Percentiles rank a stretch among this genome's conserved stretches.
These are phyloP conservation scores for Bellardia bayeri DNA, from an alignment of 2,888 invertebrate species.

Conservation along the genomic window DNA sequence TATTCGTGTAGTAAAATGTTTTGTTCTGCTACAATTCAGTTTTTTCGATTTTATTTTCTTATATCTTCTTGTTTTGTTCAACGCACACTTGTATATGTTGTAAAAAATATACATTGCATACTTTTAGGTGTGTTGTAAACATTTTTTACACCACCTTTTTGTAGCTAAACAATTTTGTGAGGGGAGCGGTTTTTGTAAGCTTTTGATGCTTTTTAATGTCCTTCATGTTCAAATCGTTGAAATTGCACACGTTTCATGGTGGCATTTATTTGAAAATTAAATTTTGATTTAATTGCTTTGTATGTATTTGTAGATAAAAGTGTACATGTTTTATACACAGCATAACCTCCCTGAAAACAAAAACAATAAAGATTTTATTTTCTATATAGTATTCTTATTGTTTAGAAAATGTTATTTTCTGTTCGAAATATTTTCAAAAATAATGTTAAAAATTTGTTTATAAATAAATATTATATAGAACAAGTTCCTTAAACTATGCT, in stretches of 20 bases:
- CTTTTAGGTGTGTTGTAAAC: constrained; percentile 65
- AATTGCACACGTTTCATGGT: constrained; percentile 59
- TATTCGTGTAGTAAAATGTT: constrained; percentile 27
- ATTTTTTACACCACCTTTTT: constrained; percentile 52
- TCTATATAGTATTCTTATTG: not conserved
- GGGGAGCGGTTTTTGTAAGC: not conserved
- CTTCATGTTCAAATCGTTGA: constrained; percentile 42
- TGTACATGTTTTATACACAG: not conserved
- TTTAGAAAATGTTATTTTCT: not conserved
- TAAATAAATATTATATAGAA: too few species aligned
- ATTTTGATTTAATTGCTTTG: constrained; percentile 70
- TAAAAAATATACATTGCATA: constrained; percentile 63
- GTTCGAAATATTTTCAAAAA: not conserved
- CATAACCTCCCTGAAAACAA: not conserved
- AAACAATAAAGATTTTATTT: not conserved
- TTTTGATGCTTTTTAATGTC: constrained; percentile 36
- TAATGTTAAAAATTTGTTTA: not conserved
- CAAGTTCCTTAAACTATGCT: not conserved
- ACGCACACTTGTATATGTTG: constrained; percentile 8
- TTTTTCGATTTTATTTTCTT: constrained; percentile 36
- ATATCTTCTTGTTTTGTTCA: not conserved
- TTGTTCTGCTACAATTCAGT: not conserved
- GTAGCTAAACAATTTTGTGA: constrained; percentile 16
- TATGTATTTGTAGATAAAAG: not conserved
- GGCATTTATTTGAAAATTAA: constrained; percentile 70